These are phyloP conservation scores for Macrochelys suwanniensis DNA, from an alignment of 2,797 vertebrate genomes.

Conservation along the genomic window DNA sequence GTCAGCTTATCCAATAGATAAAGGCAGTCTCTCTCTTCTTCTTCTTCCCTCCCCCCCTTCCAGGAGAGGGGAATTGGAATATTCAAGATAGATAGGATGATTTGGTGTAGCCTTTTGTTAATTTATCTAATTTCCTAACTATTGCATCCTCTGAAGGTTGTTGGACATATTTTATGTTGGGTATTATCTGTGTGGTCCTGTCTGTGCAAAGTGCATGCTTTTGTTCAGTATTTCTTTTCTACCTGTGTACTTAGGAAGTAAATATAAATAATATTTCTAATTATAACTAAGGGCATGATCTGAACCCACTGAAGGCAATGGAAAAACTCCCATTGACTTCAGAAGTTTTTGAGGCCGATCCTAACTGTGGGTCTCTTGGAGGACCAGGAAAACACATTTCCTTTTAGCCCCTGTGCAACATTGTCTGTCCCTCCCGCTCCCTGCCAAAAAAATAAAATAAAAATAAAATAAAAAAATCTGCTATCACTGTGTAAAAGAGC, in stretches of 20 bases:
- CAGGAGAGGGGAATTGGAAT: neutral
- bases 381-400: neutral
- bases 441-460: neutral
- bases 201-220: neutral
- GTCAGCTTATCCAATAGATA: neutral
- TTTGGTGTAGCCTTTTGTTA: no score
- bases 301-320: neutral
- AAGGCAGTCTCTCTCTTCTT: neutral
- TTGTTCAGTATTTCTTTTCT: neutral
- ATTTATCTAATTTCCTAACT: neutral
- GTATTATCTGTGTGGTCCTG: neutral
- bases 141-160: neutral
- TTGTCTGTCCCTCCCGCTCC: neutral
- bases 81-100: neutral
- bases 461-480: neutral
- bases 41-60: rapidly evolving
- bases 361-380: neutral
- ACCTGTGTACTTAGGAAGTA: neutral
- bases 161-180: rapidly evolving
- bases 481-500: neutral
- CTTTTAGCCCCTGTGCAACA: neutral
- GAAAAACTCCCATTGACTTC: conserved; percentile 40
- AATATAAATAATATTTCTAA: neutral
- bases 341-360: neutral
- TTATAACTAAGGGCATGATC: neutral